Base-by-base conservation (phyloP, 2,888 invertebrate species). In the Spialia ferax region DNA sequence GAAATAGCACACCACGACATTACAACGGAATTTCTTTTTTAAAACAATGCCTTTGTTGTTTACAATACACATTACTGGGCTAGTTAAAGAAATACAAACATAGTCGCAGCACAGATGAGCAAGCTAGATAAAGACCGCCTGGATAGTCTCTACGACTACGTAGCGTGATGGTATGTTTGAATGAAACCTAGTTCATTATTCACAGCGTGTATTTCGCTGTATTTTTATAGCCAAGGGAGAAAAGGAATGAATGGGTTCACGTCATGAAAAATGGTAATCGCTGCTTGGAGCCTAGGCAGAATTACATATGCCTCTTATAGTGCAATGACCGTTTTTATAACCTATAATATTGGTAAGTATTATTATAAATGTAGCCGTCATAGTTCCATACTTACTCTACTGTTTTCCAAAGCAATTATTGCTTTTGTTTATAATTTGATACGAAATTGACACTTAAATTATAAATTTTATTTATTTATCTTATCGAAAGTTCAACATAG, bases 221-320 rank as follows among this genome's bases (percentile, higher is more conserved):
- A 66, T 59, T 66, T 66, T 66, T 66, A 66, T 66, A 66, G 65
- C 26, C 65, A 66, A 66, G 65, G 65, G 60, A 66, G 65, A 66
- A 66, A 60, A 66, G 52, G 65, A 66, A 66, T 66, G 65, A 60
- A 66, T 66, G 65, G 59, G 59, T 66, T 66, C 42, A 59, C 65
- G 65, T 65, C 65, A 65, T 65, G 65, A 65, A 65, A 65, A 65
- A 65, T 65, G 65, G 59, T 65, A 65, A 65, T 65, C 65, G 65
- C 42, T 59, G 59, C 59, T 29, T 59, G 50, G 65, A 59, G 50
- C 59, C 65, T 65, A 65, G 42, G 42, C 52, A 35, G 59, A 65
- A 35, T 52, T 32, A 20, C 59, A 59, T 59, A 52, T 59, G 65
- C 42, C 15, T 57, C 52, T 48, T 59, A n/a, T 38, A 50, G 59